Evolutionary conservation across 2,113 vertebrate genomes (phyloP), one percentile per base, ranked within the genome.

Genomic region (Ondatra zibethicus): DNA sequence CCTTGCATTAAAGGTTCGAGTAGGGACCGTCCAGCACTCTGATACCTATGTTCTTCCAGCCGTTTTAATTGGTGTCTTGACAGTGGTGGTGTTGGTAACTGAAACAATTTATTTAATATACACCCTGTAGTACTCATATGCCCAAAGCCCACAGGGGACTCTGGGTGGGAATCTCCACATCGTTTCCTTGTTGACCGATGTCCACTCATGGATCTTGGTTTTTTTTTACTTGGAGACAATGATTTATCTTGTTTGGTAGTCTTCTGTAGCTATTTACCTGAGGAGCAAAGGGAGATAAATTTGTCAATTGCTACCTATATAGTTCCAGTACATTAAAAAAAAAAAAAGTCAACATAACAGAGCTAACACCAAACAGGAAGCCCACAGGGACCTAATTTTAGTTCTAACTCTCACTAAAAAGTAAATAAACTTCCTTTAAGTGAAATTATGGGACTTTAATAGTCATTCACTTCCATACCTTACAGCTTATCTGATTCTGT

Each of bases 1-100:
- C 99, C 98, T 96, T 99, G 99, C 99, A 99, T 99, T 72, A 99
- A 93, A 33, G 99, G 99, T 97, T 99, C 99, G 94, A 99, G 99
- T 96, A 99, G 98, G n/a, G 99, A 99, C 36, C 98, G 98, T 7
- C 99, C 99, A 0, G 99, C 99, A 91, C 99, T 99, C 98, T 99
- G 99, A 97, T 99, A 99, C 52, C 99, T 99, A 98, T 99, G 99
- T 97, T 99, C 99, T 98, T 99, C 99, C 96, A 99, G 98, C 42
- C 99, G 99, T 98, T 99, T 99, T 55, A 99, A 98, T 97, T 99
- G 99, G 97, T 99, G 99, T 92, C 99, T 99, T 73, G 99, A 99
- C 93, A 99, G 96, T 6, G 99, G 99, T 0, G 99, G 99, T 0
- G 99, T 99, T 4, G 99, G 99, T 98, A 99, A 98, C 98, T 99